These are phyloP conservation scores for Cheilosia scutellata DNA, from an alignment of 2,888 invertebrate genomes.

Conservation along the genomic window DNA sequence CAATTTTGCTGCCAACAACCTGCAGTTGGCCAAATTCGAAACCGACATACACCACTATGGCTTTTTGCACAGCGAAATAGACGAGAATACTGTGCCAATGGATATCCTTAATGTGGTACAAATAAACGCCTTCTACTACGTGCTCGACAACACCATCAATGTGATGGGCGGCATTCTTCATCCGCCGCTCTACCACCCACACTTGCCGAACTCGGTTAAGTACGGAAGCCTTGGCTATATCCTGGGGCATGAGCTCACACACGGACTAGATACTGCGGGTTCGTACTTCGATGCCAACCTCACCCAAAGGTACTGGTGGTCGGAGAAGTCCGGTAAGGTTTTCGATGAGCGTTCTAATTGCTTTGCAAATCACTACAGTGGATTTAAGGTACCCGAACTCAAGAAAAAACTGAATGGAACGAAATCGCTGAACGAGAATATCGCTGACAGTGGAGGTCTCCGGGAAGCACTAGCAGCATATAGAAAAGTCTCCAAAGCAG, in stretches of 20 bases:
- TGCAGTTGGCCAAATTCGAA: constrained; percentile 78
- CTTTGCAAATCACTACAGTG: constrained; percentile 79
- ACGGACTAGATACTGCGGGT: constrained; percentile 81
- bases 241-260: constrained; percentile 82
- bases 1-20: constrained; percentile 78
- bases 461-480: constrained; percentile 79
- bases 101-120: constrained; percentile 79
- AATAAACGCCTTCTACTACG: constrained; percentile 82
- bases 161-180: constrained; percentile 81
- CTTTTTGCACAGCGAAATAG: constrained; percentile 75
- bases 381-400: constrained; percentile 80
- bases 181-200: constrained; percentile 80
- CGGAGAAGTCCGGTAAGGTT: constrained; percentile 78
- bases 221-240: constrained; percentile 81
- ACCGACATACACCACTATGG: constrained; percentile 78
- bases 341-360: constrained; percentile 80
- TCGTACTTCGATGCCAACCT: constrained; percentile 78
- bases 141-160: constrained; percentile 81
- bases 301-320: constrained; percentile 79
- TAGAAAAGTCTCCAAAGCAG: constrained; percentile 78
- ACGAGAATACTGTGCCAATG: constrained; percentile 77
- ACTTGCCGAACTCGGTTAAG: constrained; percentile 81
- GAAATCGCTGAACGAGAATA: constrained; percentile 81
- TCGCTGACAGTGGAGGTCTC: constrained; percentile 82
- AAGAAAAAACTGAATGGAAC: constrained; percentile 80